Evolutionary conservation across 2,113 vertebrate genomes (phyloP).

Genomic region (Calcarius ornatus): DNA sequence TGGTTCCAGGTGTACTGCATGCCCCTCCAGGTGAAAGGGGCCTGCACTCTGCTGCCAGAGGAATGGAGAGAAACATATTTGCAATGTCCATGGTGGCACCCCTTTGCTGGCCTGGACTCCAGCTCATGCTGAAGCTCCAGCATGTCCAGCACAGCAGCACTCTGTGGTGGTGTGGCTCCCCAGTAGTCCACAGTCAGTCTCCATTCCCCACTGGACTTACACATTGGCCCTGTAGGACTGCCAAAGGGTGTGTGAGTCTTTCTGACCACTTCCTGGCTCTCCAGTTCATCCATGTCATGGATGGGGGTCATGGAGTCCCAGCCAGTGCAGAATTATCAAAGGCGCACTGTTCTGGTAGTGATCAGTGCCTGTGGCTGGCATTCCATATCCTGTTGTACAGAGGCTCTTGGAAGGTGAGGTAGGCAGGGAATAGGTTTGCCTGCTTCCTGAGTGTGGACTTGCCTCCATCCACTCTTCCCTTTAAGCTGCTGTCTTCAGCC

Average conservation of each 20-base stretch:
- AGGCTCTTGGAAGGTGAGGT: not conserved
- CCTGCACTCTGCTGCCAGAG: not conserved
- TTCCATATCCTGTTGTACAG: not conserved
- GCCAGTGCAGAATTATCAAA: accelerated
- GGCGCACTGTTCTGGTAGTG: accelerated
- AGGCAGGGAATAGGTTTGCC: not conserved
- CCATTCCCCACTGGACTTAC: not conserved
- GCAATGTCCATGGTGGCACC: no score
- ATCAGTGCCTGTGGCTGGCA: not conserved
- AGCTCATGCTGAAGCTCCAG: not conserved
- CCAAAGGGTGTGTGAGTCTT: not conserved
- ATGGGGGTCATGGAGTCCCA: not conserved
- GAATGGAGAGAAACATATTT: not conserved
- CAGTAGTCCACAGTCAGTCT: not conserved
- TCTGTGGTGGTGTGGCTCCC: accelerated
- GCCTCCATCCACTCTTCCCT: not conserved
- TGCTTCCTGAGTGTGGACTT: not conserved
- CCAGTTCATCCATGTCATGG: no score
- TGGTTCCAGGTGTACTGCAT: not conserved
- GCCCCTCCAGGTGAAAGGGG: not conserved
- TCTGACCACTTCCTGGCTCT: not conserved
- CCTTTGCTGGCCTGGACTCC: not conserved
- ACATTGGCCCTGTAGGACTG: accelerated
- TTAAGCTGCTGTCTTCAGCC: not conserved
- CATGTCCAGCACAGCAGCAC: not conserved